Percentiles rank a stretch among this genome's conserved stretches.
Evolutionary conservation across 1,140 invertebrate species (phyloP).

Genomic region (Caenorhabditis tropicalis): DNA sequence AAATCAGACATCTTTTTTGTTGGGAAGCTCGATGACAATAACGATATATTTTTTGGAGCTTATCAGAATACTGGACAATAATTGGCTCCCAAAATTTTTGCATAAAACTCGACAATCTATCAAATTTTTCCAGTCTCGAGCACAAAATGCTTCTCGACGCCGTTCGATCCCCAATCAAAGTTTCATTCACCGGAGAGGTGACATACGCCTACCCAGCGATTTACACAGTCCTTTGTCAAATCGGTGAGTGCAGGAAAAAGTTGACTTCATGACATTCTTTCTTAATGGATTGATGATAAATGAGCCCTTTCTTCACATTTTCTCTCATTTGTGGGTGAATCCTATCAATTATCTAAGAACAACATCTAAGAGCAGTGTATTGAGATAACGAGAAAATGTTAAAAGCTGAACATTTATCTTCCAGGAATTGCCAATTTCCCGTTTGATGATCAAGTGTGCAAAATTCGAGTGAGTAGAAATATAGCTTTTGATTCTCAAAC

Average conservation of each 20-base stretch:
- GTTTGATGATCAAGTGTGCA: constrained; percentile 59
- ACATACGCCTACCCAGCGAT: constrained; percentile 59
- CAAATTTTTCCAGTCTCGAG: constrained; percentile 58
- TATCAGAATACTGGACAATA: no score
- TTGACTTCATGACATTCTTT: background rate
- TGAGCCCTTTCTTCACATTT: background rate
- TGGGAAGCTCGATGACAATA: no score
- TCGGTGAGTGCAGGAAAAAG: constrained; percentile 7
- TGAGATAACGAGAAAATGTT: background rate
- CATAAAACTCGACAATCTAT: no score
- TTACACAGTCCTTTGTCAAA: constrained; percentile 59
- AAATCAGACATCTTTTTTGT: no score
- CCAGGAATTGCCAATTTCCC: constrained; percentile 57
- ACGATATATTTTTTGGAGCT: no score
- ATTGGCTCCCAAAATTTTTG: no score
- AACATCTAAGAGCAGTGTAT: background rate
- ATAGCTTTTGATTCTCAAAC: background rate
- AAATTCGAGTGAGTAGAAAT: constrained; percentile 39
- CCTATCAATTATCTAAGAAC: constrained; percentile 36
- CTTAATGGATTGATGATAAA: constrained; percentile 34
- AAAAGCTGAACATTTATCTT: constrained; percentile 4
- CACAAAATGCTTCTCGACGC: constrained; percentile 56
- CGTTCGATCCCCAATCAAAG: constrained; percentile 57
- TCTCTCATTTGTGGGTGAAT: background rate
- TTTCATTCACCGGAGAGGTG: constrained; percentile 53